phyloP scores from a whole-genome alignment of 2,797 vertebrate genomes.

The Acrocephalus scirpaceus region DNA sequence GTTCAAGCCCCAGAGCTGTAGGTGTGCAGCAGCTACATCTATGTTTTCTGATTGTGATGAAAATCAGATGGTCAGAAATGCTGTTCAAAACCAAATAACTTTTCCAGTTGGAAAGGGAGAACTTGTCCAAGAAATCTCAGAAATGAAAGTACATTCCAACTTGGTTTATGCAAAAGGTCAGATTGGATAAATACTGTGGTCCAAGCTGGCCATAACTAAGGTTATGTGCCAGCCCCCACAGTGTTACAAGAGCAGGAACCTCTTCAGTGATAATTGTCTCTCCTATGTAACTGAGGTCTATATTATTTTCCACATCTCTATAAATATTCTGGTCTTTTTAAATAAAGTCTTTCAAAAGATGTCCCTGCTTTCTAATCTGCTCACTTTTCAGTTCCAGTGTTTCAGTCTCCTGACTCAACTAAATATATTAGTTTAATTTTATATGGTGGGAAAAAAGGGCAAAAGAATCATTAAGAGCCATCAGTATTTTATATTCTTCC shows the following conservation, averaged over 20 bases:
- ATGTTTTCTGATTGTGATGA: background rate
- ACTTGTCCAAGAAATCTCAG: background rate
- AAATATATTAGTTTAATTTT: background rate
- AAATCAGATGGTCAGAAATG: background rate
- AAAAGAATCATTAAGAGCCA: background rate
- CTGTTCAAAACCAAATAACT: rapidly evolving
- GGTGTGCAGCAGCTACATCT: background rate
- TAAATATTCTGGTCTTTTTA: background rate
- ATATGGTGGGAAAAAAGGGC: background rate
- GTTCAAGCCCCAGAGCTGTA: background rate
- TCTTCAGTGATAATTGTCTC: background rate
- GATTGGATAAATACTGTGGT: background rate
- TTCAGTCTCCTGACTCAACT: background rate
- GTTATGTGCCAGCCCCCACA: background rate
- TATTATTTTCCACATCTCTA: background rate
- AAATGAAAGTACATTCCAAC: background rate
- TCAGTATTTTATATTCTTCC: background rate
- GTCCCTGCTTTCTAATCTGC: background rate
- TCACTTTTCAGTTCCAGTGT: background rate
- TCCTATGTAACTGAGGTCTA: background rate
- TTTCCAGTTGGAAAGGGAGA: background rate
- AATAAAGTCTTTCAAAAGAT: background rate
- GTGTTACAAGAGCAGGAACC: background rate
- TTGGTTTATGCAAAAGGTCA: background rate
- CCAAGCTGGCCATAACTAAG: background rate